Evolutionary conservation across 2,797 vertebrate genomes (phyloP).

Genomic region (Anolis apletophallus): DNA sequence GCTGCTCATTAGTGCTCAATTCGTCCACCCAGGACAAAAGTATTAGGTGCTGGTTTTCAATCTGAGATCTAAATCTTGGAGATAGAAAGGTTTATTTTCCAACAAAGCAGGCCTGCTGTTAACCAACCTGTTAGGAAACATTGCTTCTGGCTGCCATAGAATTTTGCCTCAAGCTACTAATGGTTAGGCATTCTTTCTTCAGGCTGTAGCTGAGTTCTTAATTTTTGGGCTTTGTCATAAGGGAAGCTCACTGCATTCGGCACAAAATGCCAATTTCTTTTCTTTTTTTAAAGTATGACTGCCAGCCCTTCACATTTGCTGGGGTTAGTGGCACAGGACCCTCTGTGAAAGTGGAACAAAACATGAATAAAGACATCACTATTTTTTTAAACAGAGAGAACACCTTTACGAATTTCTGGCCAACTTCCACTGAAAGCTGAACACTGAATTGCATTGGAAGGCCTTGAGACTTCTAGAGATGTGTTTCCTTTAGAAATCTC

Average conservation of each 20-base stretch:
- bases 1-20: not conserved
- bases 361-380: too few relatives aligned
- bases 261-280: not conserved
- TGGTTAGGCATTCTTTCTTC: constrained; percentile 20
- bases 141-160: constrained; percentile 20
- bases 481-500: too few relatives aligned
- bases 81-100: not conserved
- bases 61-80: not conserved
- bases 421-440: too few relatives aligned
- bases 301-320: too few relatives aligned
- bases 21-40: not conserved
- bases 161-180: constrained; percentile 26
- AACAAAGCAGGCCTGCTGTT: constrained; percentile 1
- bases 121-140: not conserved
- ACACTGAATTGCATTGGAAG: too few relatives aligned
- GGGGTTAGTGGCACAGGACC: too few relatives aligned
- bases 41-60: constrained; percentile 1
- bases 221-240: constrained; percentile 16
- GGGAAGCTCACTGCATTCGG: not conserved
- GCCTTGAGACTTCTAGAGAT: too few relatives aligned
- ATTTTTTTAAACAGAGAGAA: too few relatives aligned
- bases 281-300: not conserved
- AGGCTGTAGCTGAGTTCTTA: constrained; percentile 27
- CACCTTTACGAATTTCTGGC: too few relatives aligned
- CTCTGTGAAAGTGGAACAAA: too few relatives aligned